Evolutionary conservation across 2,113 vertebrate species (phyloP), one percentile per base, ranked within the genome.

Genomic region (Mus musculus): DNA sequence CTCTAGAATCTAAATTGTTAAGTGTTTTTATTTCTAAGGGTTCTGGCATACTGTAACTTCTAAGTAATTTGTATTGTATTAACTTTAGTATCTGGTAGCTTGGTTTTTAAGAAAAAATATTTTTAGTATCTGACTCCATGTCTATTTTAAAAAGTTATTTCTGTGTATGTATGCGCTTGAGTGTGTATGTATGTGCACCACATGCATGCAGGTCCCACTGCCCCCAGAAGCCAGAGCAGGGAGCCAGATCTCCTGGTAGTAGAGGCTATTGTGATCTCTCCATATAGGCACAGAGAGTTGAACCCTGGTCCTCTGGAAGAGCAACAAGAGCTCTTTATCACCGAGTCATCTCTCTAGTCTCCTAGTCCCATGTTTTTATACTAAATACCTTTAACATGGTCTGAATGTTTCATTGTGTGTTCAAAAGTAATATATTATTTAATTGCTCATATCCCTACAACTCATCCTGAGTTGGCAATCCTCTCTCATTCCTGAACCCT

Each of bases 1-100:
- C 52, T 95, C 80, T 93, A 95, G 81, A 95, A 82, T 22, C 46
- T 86, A 89, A 88, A 76, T 54, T 95, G 63, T 46, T 76, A 7
- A 95, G 82, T 77, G 7, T 10, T 92, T 93, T 96, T 71, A 89
- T 20, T 89, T 90, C 22, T 76, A 90, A 78, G 88, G 39, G 54
- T 39, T 96, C 61, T 72, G 28, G 56, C 80, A 89, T 36, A 30
- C 26, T 75, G 82, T 2, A 88, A 22, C 94, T 93, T 89, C 67
- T 82, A 96, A 91, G 63, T 88, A 92, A 91, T 94, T 95, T 26
- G 85, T 13, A 33, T 84, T 88, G 94, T 90, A 89, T 30, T 87
- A 49, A 89, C 91, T 94, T 97, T 88, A 84, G 22, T 93, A 93
- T 89, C 49, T 93, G 81, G 33, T 78, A 86, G 81, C 71, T 91